A percentile compares a stretch with the other conserved stretches of the same genome.
phyloP scores from a whole-genome alignment of 2,888 invertebrate genomes.

The Stenurella melanura region DNA sequence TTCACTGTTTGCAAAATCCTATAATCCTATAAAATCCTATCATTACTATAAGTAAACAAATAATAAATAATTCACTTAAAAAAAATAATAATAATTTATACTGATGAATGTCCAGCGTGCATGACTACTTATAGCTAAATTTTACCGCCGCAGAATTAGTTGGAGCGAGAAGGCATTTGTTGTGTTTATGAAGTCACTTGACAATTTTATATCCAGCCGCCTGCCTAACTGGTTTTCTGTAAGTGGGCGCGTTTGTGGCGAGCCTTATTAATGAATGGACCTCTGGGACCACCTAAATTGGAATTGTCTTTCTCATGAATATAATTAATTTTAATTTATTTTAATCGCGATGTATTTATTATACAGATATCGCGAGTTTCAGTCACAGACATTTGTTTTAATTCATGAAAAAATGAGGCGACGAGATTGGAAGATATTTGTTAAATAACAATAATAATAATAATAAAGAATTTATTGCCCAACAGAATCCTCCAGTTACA shows the following conservation, averaged over 20 bases:
- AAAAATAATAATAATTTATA: no score
- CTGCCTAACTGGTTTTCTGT: slow-evolving; percentile 12
- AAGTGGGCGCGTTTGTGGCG: slow-evolving; percentile 23
- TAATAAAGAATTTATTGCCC: no score
- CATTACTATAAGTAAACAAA: no score
- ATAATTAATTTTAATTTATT: slow-evolving; percentile 22
- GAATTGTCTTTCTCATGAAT: slow-evolving; percentile 22
- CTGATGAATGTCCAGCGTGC: background rate
- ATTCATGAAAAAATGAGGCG: slow-evolving; percentile 11
- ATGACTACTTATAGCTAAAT: background rate
- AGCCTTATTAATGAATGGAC: slow-evolving; percentile 31
- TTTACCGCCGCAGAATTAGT: background rate
- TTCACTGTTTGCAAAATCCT: no score
- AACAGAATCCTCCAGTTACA: no score
- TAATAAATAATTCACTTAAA: no score
- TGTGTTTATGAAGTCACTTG: slow-evolving; percentile 24
- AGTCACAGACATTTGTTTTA: background rate
- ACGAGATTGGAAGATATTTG: slow-evolving; percentile 1
- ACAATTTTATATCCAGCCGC: slow-evolving; percentile 16
- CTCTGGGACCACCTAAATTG: slow-evolving; percentile 28
- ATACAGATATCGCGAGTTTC: background rate
- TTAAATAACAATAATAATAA: no score
- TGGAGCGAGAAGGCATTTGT: slow-evolving; percentile 11
- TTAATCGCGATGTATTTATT: slow-evolving; percentile 10
- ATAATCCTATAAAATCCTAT: no score